These are phyloP conservation scores for Lontra canadensis DNA, from an alignment of 2,113 vertebrate genomes.

Conservation along the genomic window DNA sequence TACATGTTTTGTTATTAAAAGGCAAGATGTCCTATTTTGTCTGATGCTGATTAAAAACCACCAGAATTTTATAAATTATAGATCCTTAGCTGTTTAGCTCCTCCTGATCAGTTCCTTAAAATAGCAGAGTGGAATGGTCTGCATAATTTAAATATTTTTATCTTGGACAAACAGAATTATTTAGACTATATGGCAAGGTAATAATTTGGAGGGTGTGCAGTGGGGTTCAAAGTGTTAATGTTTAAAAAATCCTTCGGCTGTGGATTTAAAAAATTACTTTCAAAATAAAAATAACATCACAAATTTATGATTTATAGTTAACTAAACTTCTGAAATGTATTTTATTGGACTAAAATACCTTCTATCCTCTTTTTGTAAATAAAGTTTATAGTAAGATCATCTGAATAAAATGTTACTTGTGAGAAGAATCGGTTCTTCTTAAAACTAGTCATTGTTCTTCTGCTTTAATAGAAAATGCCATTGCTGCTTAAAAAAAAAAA, in stretches of 20 bases:
- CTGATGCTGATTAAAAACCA: background rate
- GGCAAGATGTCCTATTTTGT: background rate
- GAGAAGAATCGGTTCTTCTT: background rate
- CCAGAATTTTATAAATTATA: background rate
- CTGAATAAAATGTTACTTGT: background rate
- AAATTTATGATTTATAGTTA: background rate
- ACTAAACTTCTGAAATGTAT: background rate
- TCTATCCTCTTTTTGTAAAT: background rate
- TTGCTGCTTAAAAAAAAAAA: background rate
- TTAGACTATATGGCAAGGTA: background rate
- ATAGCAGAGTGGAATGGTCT: background rate
- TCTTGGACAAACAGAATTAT: slow-evolving; percentile 17
- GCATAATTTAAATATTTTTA: background rate
- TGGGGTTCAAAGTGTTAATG: background rate
- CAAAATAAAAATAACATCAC: background rate
- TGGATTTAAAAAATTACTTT: background rate
- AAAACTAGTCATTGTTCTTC: background rate
- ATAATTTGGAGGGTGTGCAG: background rate
- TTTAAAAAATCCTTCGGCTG: background rate
- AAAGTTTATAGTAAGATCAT: background rate
- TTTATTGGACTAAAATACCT: background rate
- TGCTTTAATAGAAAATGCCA: background rate
- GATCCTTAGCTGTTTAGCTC: background rate
- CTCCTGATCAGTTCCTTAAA: background rate
- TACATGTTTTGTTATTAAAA: slow-evolving; percentile 45